Evolutionary conservation across 2,888 invertebrate genomes (phyloP).

Genomic region (Ctena decussata): DNA sequence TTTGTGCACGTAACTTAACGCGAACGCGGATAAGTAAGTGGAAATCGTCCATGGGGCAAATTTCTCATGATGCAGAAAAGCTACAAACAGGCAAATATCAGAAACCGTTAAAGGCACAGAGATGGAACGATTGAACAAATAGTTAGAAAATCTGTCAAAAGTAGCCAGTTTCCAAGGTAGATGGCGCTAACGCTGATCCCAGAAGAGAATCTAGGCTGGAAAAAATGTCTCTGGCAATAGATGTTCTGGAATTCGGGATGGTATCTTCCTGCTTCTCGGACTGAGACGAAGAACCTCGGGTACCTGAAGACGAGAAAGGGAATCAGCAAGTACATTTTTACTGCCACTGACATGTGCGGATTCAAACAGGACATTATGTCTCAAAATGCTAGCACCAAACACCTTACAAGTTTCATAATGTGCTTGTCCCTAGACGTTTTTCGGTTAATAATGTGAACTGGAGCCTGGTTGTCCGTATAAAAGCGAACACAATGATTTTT

Average conservation of each 20-base stretch:
- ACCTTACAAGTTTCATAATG: constrained; percentile 38
- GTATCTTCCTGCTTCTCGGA: neutral
- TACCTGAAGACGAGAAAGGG: constrained; percentile 34
- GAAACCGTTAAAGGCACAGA: neutral
- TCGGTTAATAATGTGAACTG: constrained; percentile 37
- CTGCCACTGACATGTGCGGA: constrained; percentile 19
- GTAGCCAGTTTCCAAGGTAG: neutral
- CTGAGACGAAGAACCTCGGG: constrained; percentile 11
- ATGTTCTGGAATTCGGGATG: neutral
- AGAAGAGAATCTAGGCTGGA: too few relatives aligned
- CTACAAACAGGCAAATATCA: neutral
- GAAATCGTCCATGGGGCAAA: neutral
- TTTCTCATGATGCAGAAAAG: neutral
- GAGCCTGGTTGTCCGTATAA: constrained; percentile 33
- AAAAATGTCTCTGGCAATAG: neutral
- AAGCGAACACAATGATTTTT: too few relatives aligned
- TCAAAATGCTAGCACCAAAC: constrained; percentile 18
- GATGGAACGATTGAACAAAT: neutral
- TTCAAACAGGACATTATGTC: constrained; percentile 18
- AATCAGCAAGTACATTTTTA: constrained; percentile 27
- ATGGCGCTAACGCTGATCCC: too few relatives aligned
- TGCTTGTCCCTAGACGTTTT: neutral
- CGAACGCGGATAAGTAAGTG: neutral
- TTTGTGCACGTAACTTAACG: neutral
- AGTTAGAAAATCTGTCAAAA: neutral